Base-by-base conservation (phyloP, 2,888 invertebrate genomes). In the Apodemia zela region DNA sequence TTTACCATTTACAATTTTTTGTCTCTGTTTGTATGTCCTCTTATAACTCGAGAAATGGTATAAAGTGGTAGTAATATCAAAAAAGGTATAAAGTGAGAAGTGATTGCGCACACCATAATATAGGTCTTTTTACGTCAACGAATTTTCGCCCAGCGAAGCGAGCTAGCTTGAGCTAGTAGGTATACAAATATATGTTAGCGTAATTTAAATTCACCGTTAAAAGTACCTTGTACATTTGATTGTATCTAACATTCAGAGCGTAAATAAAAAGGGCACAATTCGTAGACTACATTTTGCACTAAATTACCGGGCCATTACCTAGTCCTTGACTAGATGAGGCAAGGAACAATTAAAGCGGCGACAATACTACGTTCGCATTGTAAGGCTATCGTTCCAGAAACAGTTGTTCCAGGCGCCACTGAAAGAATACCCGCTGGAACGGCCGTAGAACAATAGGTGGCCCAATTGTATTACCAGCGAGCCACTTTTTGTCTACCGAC, bases 291-390 rank as follows among this genome's bases (percentile, higher is more conserved):
- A 69, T 70, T 72, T 68, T 71, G 68, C 68, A 73, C 73, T 75
- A 75, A 82, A 80, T 80, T 79, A 80, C 77, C 63, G 69, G 62
- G 77, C 78, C 76, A 80, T 81, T 82, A 82, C 75, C 73, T 79
- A 75, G 73, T 79, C 78, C 81, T 81, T 75, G 69, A 76, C 76
- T 79, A 77, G 80, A 80, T 77, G 83, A 82, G 77, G 81, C 78
- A 73, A 68, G 78, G 77, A 74, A 83, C 82, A 84, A 85, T 85
- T 82, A 84, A 71, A 70, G 70, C 72, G 75, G 76, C 80, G 77
- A 84, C 83, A 85, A 84, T 82, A 81, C 80, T 79, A 74, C 74
- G 71, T 73, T 72, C 72, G 77, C 76, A 80, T 80, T 82, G 81
- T 82, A 70, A 73, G 75, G 75, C 77, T 80, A 81, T 81, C 84